Evolutionary conservation across 2,888 invertebrate genomes (phyloP), one percentile per base, ranked within the genome.

Genomic region (Branchipolynoe longqiensis): DNA sequence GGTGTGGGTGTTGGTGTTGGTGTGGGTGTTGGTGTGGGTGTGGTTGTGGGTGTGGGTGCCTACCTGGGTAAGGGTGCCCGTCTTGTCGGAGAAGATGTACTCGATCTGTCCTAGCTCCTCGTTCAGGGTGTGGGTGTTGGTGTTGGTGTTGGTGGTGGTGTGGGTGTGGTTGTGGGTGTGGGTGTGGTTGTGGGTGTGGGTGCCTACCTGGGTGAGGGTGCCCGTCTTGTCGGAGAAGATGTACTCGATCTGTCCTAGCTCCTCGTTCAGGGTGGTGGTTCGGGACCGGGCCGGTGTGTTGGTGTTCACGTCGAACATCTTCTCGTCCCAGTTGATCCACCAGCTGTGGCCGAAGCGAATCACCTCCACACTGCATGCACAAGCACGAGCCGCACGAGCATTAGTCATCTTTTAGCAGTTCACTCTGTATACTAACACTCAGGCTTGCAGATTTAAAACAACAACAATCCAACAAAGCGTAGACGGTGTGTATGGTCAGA

Each of bases 191-290:
- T 95, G 98, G 40, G 99, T 99, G 86, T 99, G 95, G 22, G 99
- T 99, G 22, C 69, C 31, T 86, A 95, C 95, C 94, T 95, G 98
- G 40, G 99, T 99, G 86, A 99, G 95, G 22, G 99, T 99, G 91
- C 99, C 99, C 88, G 99, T 99, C 95, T 99, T 99, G 94, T 99
- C 99, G 82, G 98, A 98, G 95, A 99, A 99, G 93, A 99, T 97
- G 94, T 99, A 99, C 94, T 99, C 98, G 92, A 99, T 99, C 95
- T 99, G 98, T 90, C 99, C 98, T 89, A 99, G 95, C 95, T 99
- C 99, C 94, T 99, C 99, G 94, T 99, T 99, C 85, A 99, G 95
- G 41, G 99, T 99, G 40, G 99, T 99, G 82, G 99, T 99, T 90
- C 99, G 95, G 85, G 99, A 98, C 95, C 97, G 97, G 88, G 99